These are phyloP conservation scores for Idaea biselata DNA, from an alignment of 2,888 invertebrate genomes.

Conservation along the genomic window DNA sequence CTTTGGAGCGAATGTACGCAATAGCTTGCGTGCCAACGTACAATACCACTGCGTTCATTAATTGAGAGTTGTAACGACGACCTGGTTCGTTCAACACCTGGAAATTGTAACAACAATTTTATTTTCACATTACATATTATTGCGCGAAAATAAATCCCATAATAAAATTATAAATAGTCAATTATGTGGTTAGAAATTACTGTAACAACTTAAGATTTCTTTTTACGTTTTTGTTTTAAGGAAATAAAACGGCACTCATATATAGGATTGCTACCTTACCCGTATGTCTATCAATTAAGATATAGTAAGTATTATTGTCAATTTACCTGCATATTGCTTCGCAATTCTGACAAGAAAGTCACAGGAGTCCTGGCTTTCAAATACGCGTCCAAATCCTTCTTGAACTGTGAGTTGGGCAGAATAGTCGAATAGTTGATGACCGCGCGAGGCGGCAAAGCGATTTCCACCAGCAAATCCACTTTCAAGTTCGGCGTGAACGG, in stretches of 20 bases:
- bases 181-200: no score
- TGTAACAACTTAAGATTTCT: no score
- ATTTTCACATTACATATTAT: no score
- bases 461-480: constrained; percentile 94
- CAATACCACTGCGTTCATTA: constrained; percentile 98
- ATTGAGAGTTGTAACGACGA: constrained; percentile 94
- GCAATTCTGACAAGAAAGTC: constrained; percentile 95
- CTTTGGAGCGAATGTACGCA: constrained; percentile 92
- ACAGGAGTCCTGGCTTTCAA: constrained; percentile 96
- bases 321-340: constrained; percentile 90
- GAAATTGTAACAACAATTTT: background rate
- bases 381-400: constrained; percentile 98
- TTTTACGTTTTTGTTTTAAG: no score
- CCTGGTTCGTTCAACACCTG: constrained; percentile 91
- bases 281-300: background rate
- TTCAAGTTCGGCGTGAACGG: constrained; percentile 99
- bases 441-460: constrained; percentile 92
- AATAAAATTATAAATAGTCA: no score
- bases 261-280: no score
- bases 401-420: constrained; percentile 93
- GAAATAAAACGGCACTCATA: no score
- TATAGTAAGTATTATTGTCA: background rate
- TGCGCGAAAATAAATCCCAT: no score
- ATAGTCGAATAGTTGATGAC: constrained; percentile 92
- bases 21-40: constrained; percentile 99